Conservation (phyloP, 2,113 vertebrate species). For the Nettapus auritus region DNA sequence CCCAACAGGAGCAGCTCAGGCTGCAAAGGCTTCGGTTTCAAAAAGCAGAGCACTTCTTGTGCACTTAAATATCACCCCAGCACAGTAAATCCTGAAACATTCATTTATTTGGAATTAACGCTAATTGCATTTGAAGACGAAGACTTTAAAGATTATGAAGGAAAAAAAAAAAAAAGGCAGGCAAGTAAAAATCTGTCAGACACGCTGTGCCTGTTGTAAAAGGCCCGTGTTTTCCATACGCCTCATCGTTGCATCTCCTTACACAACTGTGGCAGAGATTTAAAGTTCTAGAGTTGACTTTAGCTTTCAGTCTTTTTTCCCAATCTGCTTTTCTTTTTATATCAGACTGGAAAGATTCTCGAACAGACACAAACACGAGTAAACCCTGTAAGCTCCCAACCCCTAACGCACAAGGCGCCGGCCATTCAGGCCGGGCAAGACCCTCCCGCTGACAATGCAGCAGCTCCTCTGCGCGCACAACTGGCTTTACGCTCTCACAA, state of each 20-base stretch:
- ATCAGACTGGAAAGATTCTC: background rate
- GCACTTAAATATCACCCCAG: background rate
- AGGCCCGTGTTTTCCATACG: background rate
- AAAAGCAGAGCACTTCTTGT: background rate
- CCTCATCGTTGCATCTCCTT: background rate
- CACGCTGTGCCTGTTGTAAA: background rate
- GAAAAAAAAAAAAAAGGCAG: background rate
- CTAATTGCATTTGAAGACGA: conserved; percentile 6
- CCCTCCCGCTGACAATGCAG: background rate
- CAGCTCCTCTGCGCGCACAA: background rate
- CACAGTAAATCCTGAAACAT: background rate
- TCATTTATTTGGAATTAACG: background rate
- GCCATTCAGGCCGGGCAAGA: background rate
- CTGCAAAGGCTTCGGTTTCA: background rate
- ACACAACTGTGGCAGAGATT: background rate
- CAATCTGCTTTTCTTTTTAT: conserved; percentile 18
- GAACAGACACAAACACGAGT: background rate
- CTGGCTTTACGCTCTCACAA: background rate
- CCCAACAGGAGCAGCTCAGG: background rate
- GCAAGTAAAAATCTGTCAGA: background rate
- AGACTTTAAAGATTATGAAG: background rate
- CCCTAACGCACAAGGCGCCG: background rate
- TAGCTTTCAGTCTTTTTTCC: background rate
- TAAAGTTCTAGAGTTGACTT: background rate
- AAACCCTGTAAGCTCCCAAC: background rate